Percentiles rank a stretch among this genome's conserved stretches.
Evolutionary conservation across 2,113 vertebrate genomes (phyloP).

Genomic region (Lota lota): DNA sequence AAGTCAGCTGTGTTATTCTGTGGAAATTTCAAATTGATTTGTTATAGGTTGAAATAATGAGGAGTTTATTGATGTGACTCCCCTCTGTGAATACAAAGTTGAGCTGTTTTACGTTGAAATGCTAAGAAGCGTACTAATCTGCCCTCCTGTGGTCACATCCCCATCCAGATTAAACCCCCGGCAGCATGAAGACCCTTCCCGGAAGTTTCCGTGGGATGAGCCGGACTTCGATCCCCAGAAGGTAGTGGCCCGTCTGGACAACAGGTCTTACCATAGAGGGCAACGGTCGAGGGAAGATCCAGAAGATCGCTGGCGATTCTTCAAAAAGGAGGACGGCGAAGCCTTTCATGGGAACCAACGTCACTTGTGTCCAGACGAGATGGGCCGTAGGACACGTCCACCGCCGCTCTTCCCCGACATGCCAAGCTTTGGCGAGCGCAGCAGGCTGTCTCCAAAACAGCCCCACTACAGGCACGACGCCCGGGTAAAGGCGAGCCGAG

Average conservation of each 20-base stretch:
- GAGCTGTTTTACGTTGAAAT: neutral
- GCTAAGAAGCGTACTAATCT: neutral
- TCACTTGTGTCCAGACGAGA: slow-evolving; percentile 29
- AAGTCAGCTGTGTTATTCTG: neutral
- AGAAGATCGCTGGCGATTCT: slow-evolving; percentile 38
- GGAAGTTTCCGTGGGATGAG: slow-evolving; percentile 48
- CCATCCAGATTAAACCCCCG: slow-evolving; percentile 54
- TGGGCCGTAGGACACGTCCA: slow-evolving; percentile 3
- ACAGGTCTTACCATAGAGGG: slow-evolving; percentile 22
- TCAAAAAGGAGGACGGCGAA: slow-evolving; percentile 19
- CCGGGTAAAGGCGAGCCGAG: slow-evolving; percentile 4
- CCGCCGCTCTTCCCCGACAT: neutral
- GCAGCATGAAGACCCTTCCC: slow-evolving; percentile 22
- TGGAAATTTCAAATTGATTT: neutral
- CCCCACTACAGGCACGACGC: neutral
- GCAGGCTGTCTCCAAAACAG: slow-evolving; percentile 26
- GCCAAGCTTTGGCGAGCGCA: slow-evolving; percentile 10
- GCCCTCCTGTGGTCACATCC: neutral
- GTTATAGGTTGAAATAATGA: neutral
- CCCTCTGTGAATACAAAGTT: neutral
- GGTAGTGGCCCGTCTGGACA: slow-evolving; percentile 24
- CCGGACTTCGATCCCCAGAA: slow-evolving; percentile 50
- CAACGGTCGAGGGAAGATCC: slow-evolving; percentile 21
- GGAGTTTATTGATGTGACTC: neutral
- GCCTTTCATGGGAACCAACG: slow-evolving; percentile 10